A percentile compares a stretch with the other conserved stretches of the same genome.
Conservation (phyloP, 2,888 invertebrate species). For the Caenorhabditis panamensis region DNA sequence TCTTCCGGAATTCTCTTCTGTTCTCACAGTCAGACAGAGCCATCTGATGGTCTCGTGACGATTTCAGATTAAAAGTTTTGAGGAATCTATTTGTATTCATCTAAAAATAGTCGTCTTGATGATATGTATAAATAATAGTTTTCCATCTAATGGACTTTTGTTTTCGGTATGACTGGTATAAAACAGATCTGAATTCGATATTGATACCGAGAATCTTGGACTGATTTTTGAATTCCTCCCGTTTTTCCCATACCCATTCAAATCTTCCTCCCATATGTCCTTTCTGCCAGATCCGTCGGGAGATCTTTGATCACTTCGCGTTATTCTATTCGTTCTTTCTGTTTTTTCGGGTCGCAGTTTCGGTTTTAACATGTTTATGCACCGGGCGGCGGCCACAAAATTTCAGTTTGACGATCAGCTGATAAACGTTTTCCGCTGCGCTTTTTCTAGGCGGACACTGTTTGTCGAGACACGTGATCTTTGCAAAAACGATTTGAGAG, state of each 20-base stretch:
- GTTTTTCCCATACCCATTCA: too few species aligned
- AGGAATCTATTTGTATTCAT: too few species aligned
- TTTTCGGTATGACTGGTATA: too few species aligned
- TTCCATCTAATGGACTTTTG: too few species aligned
- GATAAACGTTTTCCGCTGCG: background rate
- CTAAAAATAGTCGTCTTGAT: background rate
- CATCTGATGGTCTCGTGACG: background rate
- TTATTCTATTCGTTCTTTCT: conserved; percentile 11
- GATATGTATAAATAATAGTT: background rate
- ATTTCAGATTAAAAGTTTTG: background rate
- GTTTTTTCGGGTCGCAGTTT: background rate
- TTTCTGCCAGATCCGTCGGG: background rate
- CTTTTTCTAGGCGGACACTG: background rate
- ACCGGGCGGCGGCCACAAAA: background rate
- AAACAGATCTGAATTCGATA: too few species aligned
- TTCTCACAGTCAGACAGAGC: too few species aligned
- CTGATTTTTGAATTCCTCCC: too few species aligned
- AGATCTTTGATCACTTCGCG: background rate
- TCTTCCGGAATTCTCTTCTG: too few species aligned
- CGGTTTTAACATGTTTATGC: conserved; percentile 11
- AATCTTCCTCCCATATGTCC: too few species aligned
- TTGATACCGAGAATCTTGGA: too few species aligned
- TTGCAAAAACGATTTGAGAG: background rate
- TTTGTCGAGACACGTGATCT: background rate
- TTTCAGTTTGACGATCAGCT: conserved; percentile 11